Evolutionary conservation across 2,797 vertebrate genomes (phyloP), one percentile per base, ranked within the genome.

Genomic region (Leptoclinus maculatus): DNA sequence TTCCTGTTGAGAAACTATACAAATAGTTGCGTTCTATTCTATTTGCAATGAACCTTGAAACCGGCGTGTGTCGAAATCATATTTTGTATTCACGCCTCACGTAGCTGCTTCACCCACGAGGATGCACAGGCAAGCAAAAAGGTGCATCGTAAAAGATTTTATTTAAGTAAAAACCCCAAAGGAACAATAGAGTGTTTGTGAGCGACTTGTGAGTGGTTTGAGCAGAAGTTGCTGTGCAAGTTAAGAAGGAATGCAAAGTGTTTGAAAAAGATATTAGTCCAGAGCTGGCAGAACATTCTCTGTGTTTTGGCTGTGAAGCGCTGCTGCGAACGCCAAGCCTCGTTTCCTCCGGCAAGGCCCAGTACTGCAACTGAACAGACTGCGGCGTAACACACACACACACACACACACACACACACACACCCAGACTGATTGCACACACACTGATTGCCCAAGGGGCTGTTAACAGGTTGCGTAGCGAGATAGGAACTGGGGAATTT

Each of bases 281-380:
- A 23, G 81, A 92, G 66, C 86, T 94, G 93, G 93, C 92, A 92
- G 90, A 87, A 91, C 91, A 89, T 93, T 91, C 90, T 77, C 88
- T 57, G 69, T 75, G 77, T 86, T 92, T 92, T 94, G 93, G 93
- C 92, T 90, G 91, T 78, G 82, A 93, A 90, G 83, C 13, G 25
- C 7, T 27, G 65, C 75, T 80, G 68, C 29, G 27, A 74, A 89
- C 58, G 88, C 92, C 92, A 93, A 89, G 87, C 78, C 83, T 77
- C 80, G 86, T 81, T 81, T 90, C 82, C 85, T 87, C 72, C 66
- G 58, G 76, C 80, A 72, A 74, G 71, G 85, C 87, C 83, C 89
- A 74, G 82, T 74, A 65, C 78, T 84, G 66, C 85, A 49, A 63
- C 66, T 10, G 81, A 91, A 91, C 90, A 92, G 86, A 91, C 85